These are phyloP conservation scores for Chelonus insularis DNA, from an alignment of 1,140 invertebrate genomes.

Conservation along the genomic window DNA sequence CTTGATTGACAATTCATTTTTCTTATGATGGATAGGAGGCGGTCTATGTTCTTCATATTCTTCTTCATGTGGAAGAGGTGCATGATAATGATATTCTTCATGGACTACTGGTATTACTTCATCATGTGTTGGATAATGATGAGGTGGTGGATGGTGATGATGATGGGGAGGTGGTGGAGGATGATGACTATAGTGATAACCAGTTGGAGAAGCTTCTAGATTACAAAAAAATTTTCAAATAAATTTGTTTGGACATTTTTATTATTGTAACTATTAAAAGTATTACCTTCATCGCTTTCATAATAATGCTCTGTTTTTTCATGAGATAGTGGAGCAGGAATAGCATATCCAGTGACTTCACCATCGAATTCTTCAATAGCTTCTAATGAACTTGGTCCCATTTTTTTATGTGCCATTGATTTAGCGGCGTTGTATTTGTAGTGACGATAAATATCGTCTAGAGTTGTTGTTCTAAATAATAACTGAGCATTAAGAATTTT, in stretches of 20 bases:
- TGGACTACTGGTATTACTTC: slow-evolving; percentile 45
- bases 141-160: slow-evolving; percentile 36
- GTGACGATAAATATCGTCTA: slow-evolving; percentile 67
- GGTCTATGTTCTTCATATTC: slow-evolving; percentile 35
- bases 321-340: slow-evolving; percentile 45
- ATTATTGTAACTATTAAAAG: too few species aligned
- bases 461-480: slow-evolving; percentile 58
- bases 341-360: slow-evolving; percentile 59
- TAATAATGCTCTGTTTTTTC: slow-evolving; percentile 44
- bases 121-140: slow-evolving; percentile 22
- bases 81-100: slow-evolving; percentile 51
- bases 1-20: slow-evolving; percentile 64
- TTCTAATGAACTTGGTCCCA: slow-evolving; percentile 27
- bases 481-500: too few species aligned
- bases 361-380: slow-evolving; percentile 56
- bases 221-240: slow-evolving; percentile 28
- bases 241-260: too few species aligned
- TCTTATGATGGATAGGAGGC: slow-evolving; percentile 41
- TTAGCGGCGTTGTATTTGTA: slow-evolving; percentile 41
- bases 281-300: slow-evolving; percentile 23
- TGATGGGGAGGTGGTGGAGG: slow-evolving; percentile 36
- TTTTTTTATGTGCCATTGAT: slow-evolving; percentile 40
- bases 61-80: slow-evolving; percentile 40
- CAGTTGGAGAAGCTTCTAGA: slow-evolving; percentile 41
- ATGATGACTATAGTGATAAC: slow-evolving; percentile 37